Evolutionary conservation across 2,113 vertebrate genomes (phyloP).

Genomic region (Edolisoma coerulescens): DNA sequence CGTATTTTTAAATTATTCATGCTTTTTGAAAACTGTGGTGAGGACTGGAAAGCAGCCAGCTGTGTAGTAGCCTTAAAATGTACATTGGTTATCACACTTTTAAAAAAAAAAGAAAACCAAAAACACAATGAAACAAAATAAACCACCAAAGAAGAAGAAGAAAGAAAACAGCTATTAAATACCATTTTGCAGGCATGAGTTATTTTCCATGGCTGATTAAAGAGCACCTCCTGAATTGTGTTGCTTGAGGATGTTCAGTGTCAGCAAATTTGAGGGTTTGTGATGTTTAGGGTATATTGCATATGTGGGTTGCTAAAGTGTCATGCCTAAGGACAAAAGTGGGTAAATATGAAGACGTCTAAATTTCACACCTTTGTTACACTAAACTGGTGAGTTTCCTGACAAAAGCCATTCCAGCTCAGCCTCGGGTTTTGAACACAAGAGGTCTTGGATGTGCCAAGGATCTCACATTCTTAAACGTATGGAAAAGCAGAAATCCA

Average conservation of each 20-base stretch:
- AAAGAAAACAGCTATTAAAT: neutral
- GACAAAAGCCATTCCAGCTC: neutral
- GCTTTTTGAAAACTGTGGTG: neutral
- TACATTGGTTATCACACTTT: neutral
- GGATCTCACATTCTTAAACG: neutral
- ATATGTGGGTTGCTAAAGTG: neutral
- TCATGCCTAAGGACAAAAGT: neutral
- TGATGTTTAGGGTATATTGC: neutral
- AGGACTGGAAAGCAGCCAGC: neutral
- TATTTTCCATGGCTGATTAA: neutral
- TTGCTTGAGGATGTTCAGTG: neutral
- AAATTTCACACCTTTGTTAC: neutral
- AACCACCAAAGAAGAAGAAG: neutral
- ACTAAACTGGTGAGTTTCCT: neutral
- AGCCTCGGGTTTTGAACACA: neutral
- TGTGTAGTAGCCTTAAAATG: neutral
- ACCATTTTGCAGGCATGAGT: neutral
- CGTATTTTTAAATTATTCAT: neutral
- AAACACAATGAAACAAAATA: neutral
- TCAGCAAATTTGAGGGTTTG: neutral
- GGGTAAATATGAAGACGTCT: neutral
- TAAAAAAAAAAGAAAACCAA: too few relatives aligned
- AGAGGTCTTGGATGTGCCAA: fast-evolving
- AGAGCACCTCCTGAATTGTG: neutral
- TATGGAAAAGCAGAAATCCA: neutral